Percentiles rank a stretch among this genome's conserved stretches.
Evolutionary conservation across 1,140 invertebrate species (phyloP).

Genomic region (Bombus impatiens): DNA sequence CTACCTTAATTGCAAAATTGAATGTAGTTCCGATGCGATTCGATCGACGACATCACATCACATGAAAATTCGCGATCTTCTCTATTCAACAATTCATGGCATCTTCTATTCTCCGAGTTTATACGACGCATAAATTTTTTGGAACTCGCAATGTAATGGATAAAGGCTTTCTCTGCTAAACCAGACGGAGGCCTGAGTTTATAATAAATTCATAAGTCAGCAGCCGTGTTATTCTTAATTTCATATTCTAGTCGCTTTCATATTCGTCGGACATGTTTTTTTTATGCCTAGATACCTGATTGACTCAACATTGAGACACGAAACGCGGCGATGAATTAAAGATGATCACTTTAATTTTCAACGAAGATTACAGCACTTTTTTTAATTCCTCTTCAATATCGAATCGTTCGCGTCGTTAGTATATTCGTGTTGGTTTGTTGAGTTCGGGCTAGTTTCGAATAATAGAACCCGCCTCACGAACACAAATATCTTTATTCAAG

Average conservation of each 20-base stretch:
- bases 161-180: not conserved
- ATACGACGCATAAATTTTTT: too few relatives aligned
- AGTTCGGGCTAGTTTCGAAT: not conserved
- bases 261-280: not conserved
- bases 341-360: not conserved
- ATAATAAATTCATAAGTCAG: constrained; percentile 10
- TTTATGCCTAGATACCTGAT: not conserved
- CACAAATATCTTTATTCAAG: constrained; percentile 32
- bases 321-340: not conserved
- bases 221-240: not conserved
- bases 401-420: not conserved
- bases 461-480: not conserved
- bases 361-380: not conserved
- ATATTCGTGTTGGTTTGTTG: not conserved
- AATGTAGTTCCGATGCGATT: too few relatives aligned
- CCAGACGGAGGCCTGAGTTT: too few relatives aligned
- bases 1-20: not conserved
- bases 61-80: not conserved
- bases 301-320: not conserved
- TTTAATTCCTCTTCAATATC: not conserved
- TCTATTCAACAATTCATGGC: not conserved
- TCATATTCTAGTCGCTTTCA: not conserved
- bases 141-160: not conserved
- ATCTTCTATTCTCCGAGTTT: not conserved
- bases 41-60: not conserved